A percentile compares a stretch with the other conserved stretches of the same genome.
These are phyloP conservation scores for Catalaphyllia jardinei DNA, from an alignment of 64 coral and sea anemone species.

Conservation along the genomic window DNA sequence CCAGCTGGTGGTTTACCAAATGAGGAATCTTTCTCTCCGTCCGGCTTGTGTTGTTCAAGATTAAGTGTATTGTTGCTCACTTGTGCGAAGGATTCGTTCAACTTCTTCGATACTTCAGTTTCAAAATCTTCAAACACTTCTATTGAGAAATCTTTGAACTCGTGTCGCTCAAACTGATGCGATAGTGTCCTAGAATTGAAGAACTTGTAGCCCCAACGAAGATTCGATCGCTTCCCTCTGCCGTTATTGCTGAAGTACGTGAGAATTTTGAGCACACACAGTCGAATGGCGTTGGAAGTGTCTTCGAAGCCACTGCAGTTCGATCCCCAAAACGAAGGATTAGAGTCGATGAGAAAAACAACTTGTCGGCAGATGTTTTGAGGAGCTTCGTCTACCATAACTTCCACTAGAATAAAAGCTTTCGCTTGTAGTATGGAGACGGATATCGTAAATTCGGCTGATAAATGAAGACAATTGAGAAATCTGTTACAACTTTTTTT, in stretches of 20 bases:
- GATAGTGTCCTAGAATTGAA: slow-evolving; percentile 77
- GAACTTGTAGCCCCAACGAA: slow-evolving; percentile 95
- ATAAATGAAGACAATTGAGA: not conserved
- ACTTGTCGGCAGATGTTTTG: slow-evolving; percentile 38
- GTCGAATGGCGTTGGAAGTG: slow-evolving; percentile 64
- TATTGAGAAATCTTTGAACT: slow-evolving; percentile 75
- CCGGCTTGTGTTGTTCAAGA: not conserved
- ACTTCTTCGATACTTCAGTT: slow-evolving; percentile 47
- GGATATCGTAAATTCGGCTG: not conserved
- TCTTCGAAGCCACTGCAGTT: slow-evolving; percentile 27
- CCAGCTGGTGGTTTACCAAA: slow-evolving; percentile 36
- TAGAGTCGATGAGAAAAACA: slow-evolving; percentile 89
- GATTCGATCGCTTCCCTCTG: slow-evolving; percentile 3
- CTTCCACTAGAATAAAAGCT: not conserved
- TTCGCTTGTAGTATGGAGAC: not conserved
- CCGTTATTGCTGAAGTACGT: slow-evolving; percentile 65
- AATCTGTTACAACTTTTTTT: not conserved
- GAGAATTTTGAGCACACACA: slow-evolving; percentile 74
- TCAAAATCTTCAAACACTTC: slow-evolving; percentile 89
- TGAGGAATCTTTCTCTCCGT: not conserved
- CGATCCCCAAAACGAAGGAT: slow-evolving; percentile 45
- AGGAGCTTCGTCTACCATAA: not conserved
- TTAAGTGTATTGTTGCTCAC: slow-evolving; percentile 5
- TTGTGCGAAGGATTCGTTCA: slow-evolving; percentile 70
- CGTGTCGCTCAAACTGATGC: slow-evolving; percentile 77